Conservation (phyloP, 2,797 vertebrate species). For the Miopithecus talapoin region DNA sequence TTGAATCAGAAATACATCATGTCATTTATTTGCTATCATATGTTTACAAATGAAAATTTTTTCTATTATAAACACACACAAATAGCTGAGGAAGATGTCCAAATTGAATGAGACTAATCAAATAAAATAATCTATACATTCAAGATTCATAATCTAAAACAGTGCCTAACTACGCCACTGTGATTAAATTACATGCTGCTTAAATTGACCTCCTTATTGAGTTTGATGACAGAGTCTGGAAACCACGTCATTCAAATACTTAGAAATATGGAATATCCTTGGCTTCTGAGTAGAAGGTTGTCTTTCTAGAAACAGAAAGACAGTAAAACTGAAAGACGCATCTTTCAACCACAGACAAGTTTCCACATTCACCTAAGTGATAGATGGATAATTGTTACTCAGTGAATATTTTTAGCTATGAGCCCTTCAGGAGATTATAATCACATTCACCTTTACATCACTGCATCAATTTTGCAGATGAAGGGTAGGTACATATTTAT, state of each 20-base stretch:
- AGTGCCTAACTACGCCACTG: background rate
- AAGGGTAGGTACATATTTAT: background rate
- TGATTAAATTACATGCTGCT: constrained; percentile 42
- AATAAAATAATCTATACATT: constrained; percentile 52
- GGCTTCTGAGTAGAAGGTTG: background rate
- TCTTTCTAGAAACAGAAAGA: background rate
- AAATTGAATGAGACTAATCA: constrained; percentile 48
- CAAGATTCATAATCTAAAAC: constrained; percentile 62
- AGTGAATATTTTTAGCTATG: background rate
- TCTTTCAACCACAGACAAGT: background rate
- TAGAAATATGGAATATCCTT: background rate
- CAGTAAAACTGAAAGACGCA: background rate
- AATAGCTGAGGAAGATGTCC: background rate
- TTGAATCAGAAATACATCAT: background rate
- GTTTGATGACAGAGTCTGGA: background rate
- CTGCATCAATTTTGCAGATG: background rate
- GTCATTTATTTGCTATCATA: background rate
- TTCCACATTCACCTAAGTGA: background rate
- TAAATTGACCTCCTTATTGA: constrained; percentile 54
- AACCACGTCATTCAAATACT: background rate
- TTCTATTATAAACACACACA: background rate
- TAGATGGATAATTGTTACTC: background rate
- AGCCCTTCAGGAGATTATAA: background rate
- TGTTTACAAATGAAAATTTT: background rate
- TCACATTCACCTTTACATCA: background rate